Base-by-base conservation (phyloP, 2,113 vertebrate species). In the Zeus faber region DNA sequence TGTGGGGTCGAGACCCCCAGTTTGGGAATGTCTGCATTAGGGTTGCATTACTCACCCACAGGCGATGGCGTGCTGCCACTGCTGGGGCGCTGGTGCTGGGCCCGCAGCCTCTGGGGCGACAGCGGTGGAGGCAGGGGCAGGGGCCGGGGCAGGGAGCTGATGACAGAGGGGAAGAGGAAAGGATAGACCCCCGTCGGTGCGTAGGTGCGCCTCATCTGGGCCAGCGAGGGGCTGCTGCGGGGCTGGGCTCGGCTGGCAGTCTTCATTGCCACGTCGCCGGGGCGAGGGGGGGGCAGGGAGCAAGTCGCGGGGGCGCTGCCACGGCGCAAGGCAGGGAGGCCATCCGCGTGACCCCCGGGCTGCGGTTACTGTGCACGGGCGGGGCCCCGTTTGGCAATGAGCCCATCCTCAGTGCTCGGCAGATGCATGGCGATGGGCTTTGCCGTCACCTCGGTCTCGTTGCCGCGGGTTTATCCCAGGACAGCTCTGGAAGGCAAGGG, bases 111-210 rank as follows among this genome's bases (percentile, higher is more conserved):
- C 48, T 90, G 92, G 7, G 92, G 91, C 0, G 92, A 85, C 18
- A 90, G 89, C 18, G 90, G 89, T 9, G 90, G 86, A 1, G 89
- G 74, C 48, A 89, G 89, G n/a, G 77, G 76, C 7, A 74, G 80
- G 62, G 93, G 92, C 58, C 92, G 82, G 0, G 93, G 86, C 57
- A 96, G 91, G 40, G 94, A 92, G 74, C 93, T 85, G 31, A 97
- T 93, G 83, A 97, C 92, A 0, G 94, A 92, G 6, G 94, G 94
- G 65, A 96, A 96, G 43, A 97, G 90, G 46, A 96, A 89, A 0
- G 94, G 94, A 61, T 95, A 97, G 31, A 93, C 88, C 0, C 90
- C 81, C 0, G 92, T 82, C 11, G 91, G 88, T 18, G n/a, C n/a
- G 39, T 41, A 41, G 49, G 94, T 96, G 85, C 91, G 93, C 90